These are phyloP conservation scores for Phalacrocorax aristotelis DNA, from an alignment of 2,113 vertebrate genomes.

Conservation along the genomic window DNA sequence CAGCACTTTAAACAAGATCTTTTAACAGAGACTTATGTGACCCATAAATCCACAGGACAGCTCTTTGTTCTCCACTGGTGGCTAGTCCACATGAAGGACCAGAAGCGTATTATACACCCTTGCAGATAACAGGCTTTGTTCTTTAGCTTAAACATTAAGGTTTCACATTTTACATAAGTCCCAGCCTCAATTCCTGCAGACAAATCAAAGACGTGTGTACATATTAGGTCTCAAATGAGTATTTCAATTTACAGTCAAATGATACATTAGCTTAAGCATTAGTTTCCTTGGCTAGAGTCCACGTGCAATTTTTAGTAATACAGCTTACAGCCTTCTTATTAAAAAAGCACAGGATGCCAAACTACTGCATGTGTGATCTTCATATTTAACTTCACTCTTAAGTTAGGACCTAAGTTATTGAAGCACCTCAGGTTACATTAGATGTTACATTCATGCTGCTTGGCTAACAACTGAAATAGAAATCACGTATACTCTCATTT, in stretches of 20 bases:
- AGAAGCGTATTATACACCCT: not conserved
- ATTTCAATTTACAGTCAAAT: not conserved
- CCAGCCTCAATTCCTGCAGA: not conserved
- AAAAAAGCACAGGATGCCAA: not conserved
- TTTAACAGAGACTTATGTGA: not conserved
- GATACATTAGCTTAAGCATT: not conserved
- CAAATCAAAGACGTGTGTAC: not conserved
- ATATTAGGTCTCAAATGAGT: not conserved
- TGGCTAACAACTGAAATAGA: not conserved
- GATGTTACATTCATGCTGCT: not conserved
- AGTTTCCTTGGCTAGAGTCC: not conserved
- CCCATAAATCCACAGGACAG: slow-evolving; percentile 15
- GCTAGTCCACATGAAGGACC: not conserved
- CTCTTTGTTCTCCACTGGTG: not conserved
- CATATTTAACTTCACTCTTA: not conserved
- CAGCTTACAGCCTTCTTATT: not conserved
- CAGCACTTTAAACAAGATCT: not conserved
- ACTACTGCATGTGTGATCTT: not conserved
- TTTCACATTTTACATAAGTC: not conserved
- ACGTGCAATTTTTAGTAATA: not conserved
- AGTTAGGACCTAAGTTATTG: not conserved
- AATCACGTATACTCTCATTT: not conserved
- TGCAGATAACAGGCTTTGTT: slow-evolving; percentile 4
- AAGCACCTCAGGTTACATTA: not conserved
- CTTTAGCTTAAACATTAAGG: not conserved